Evolutionary conservation across 2,888 invertebrate genomes (phyloP), one percentile per base, ranked within the genome.

Genomic region (Apodemia duryi): DNA sequence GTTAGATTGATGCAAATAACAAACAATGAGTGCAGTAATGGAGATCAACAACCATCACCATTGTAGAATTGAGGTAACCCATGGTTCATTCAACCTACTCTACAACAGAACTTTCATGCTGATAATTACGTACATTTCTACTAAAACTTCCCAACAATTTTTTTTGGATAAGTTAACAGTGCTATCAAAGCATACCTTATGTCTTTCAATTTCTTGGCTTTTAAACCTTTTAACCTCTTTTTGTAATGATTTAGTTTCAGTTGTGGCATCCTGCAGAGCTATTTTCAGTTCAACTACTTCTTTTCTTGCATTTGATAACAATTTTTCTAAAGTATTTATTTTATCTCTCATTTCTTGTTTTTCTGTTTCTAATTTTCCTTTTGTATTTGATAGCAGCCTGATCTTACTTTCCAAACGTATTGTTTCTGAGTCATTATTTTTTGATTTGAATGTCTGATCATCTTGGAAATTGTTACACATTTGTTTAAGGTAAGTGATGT

Each of bases 221-320:
- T 75, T 84, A 51, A 88, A 73, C 72, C 80, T 82, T 69, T 73
- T 80, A 11, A 94, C 83, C 76, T 92, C 92, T 52, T 92, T 86
- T 73, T 93, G 94, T 68, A 95, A 80, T 63, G 90, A 88, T 68
- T 90, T 84, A 35, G 95, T 92, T 82, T 95, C 95, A 64, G 91
- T 86, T 70, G 94, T 93, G 43, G 95, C 88, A 83, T 95, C 95
- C 75, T 95, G 94, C 77, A 95, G 92, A 13, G 91, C 86, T 54
- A 94, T 75, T 75, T 94, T 93, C 49, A 94, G 86, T 67, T 94
- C 93, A 38, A 95, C 94, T n/a, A 81, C 92, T 91, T 75, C 95
- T 93, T 79, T 95, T 94, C 86, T 96, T 93, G 80, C 93, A 93
- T 84, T 96, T 93, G 77, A 96, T 76, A 86, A 93, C 92, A 76